Percentiles rank a stretch among this genome's conserved stretches.
Evolutionary conservation across 2,888 invertebrate species (phyloP).

Genomic region (Aricia artaxerxes): DNA sequence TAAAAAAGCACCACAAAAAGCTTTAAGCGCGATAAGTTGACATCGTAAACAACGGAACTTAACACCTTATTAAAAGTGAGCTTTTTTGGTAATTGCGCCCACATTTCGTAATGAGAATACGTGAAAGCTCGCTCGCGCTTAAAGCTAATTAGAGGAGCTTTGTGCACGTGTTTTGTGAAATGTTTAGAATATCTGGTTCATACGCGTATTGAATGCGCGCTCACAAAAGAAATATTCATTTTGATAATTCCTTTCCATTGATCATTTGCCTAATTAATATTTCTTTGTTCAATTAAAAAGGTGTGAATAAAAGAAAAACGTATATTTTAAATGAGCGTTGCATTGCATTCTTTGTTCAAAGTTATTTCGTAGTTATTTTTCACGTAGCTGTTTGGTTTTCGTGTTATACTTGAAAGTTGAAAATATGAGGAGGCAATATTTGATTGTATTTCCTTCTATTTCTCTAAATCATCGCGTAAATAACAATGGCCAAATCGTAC

Average conservation of each 20-base stretch:
- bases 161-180: constrained; percentile 53
- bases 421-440: too few relatives aligned
- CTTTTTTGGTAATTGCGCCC: constrained; percentile 75
- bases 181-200: constrained; percentile 37
- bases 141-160: constrained; percentile 68
- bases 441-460: too few relatives aligned
- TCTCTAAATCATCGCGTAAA: too few relatives aligned
- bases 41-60: constrained; percentile 62
- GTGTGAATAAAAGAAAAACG: neutral
- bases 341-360: too few relatives aligned
- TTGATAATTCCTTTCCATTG: neutral
- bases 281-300: neutral
- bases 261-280: neutral
- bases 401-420: too few relatives aligned
- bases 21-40: constrained; percentile 22
- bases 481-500: too few relatives aligned
- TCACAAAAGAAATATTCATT: constrained; percentile 20
- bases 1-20: constrained; percentile 1
- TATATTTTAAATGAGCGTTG: neutral
- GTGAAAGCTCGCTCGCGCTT: constrained; percentile 59
- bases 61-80: constrained; percentile 73
- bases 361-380: too few relatives aligned
- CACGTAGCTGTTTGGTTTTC: too few relatives aligned
- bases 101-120: constrained; percentile 73
- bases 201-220: constrained; percentile 37